A percentile compares a stretch with the other conserved stretches of the same genome.
These are phyloP conservation scores for Tragelaphus buxtoni DNA, from an alignment of 2,113 vertebrate species.

Conservation along the genomic window DNA sequence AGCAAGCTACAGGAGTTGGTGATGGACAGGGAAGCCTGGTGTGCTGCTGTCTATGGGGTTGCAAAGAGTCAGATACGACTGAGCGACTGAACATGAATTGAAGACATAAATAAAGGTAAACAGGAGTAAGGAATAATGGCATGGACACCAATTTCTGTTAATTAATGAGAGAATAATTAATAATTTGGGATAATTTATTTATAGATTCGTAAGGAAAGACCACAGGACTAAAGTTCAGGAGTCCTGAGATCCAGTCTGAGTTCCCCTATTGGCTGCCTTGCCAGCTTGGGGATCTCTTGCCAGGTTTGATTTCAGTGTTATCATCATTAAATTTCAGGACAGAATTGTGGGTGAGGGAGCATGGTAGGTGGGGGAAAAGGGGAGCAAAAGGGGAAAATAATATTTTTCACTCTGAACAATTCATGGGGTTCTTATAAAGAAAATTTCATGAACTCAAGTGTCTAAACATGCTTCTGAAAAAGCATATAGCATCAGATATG, in stretches of 20 bases:
- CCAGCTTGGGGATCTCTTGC: neutral
- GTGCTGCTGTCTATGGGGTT: neutral
- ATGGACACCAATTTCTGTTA: neutral
- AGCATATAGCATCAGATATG: neutral
- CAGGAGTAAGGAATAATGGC: neutral
- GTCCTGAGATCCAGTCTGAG: neutral
- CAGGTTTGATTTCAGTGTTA: neutral
- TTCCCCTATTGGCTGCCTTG: neutral
- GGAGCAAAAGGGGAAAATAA: neutral
- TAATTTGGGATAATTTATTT: neutral
- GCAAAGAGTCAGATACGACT: neutral
- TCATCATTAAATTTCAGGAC: neutral
- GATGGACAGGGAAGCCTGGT: neutral
- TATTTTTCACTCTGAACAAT: neutral
- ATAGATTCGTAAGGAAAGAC: neutral
- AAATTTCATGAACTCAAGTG: neutral
- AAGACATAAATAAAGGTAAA: neutral
- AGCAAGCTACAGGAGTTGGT: neutral
- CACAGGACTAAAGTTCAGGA: neutral
- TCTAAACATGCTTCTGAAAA: neutral
- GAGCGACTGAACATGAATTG: neutral
- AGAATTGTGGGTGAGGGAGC: neutral
- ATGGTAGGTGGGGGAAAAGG: neutral
- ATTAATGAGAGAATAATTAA: neutral
- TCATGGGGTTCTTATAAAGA: neutral